phyloP scores from a whole-genome alignment of 2,797 vertebrate genomes.

The Myoxocephalus aenaeus region DNA sequence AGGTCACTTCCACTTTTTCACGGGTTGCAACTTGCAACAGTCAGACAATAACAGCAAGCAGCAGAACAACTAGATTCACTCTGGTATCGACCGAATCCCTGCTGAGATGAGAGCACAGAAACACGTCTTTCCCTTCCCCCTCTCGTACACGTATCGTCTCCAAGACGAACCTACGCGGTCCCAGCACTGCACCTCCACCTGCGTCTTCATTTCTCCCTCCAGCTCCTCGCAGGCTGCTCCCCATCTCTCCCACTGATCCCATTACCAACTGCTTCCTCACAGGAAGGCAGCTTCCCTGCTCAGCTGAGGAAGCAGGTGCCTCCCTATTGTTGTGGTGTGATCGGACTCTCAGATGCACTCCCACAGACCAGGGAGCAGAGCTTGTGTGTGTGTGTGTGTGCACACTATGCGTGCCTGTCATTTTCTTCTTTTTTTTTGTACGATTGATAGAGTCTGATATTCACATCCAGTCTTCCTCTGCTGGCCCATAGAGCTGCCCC shows the following conservation, averaged over 20 bases:
- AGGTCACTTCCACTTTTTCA: conserved; percentile 86
- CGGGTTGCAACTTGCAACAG: conserved; percentile 62
- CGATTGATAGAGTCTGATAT: conserved; percentile 68
- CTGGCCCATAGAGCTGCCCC: conserved; percentile 24
- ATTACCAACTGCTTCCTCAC: conserved; percentile 84
- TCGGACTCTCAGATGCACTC: conserved; percentile 79
- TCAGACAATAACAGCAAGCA: conserved; percentile 47
- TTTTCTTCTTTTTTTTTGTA: conserved; percentile 4
- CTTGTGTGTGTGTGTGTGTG: conserved; percentile 32
- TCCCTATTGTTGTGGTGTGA: conserved; percentile 85
- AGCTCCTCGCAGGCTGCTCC: conserved; percentile 47
- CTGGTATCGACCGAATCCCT: not conserved
- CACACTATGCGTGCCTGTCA: conserved; percentile 27
- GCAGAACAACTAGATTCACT: not conserved
- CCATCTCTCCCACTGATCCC: conserved; percentile 76
- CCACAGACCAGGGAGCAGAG: conserved; percentile 73
- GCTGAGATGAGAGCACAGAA: not conserved
- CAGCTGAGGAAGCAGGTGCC: conserved; percentile 87
- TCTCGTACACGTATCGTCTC: not conserved
- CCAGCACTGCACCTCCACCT: conserved; percentile 25
- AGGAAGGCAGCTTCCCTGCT: conserved; percentile 81
- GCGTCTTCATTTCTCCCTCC: conserved; percentile 31
- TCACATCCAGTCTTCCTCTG: conserved; percentile 57
- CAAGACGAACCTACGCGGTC: not conserved
- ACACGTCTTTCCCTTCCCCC: not conserved